Base-by-base conservation (phyloP, 1,140 invertebrate genomes). In the Leptoteleia sp. region DNA sequence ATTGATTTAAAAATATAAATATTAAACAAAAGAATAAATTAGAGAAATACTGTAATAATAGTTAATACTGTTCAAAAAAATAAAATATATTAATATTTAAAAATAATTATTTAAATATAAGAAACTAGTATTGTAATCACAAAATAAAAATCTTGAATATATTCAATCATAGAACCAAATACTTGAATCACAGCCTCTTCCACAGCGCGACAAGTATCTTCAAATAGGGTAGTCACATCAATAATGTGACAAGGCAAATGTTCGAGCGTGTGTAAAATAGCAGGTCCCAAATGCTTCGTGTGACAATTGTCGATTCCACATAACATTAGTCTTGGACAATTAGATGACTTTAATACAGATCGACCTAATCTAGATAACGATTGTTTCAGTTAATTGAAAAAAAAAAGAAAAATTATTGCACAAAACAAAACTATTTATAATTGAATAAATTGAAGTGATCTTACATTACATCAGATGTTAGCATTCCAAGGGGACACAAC, bases 121-220 rank as follows among this genome's bases (percentile, higher is more conserved):
- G n/a, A n/a, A n/a, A n/a, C n/a, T n/a, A n/a, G n/a, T n/a, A n/a
- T n/a, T n/a, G n/a, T n/a, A n/a, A n/a, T n/a, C n/a, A n/a, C n/a
- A n/a, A n/a, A n/a, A n/a, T n/a, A n/a, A n/a, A n/a, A n/a, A n/a
- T n/a, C n/a, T n/a, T n/a, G n/a, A n/a, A n/a, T n/a, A n/a, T n/a
- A n/a, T n/a, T 22, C 2, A 22, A 22, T 22, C 2, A 22, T 2
- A 22, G 2, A 3, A 5, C 19, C 29, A 11, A 35, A 64, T 83
- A 93, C 92, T 89, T 93, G 92, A 68, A 92, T 91, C 80, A 92
- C 92, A 4, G 92, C 89, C 87, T 94, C 93, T 78, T 93, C 93
- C 1, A 91, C 92, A 15, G 91, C 89, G 42, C 90, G 88, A 31
- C 90, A 89, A 42, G 91, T 90, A 57, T 91, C 90, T 31, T 89